Evolutionary conservation across 2,113 vertebrate species (phyloP).

Genomic region (Mormoops blainvillei): DNA sequence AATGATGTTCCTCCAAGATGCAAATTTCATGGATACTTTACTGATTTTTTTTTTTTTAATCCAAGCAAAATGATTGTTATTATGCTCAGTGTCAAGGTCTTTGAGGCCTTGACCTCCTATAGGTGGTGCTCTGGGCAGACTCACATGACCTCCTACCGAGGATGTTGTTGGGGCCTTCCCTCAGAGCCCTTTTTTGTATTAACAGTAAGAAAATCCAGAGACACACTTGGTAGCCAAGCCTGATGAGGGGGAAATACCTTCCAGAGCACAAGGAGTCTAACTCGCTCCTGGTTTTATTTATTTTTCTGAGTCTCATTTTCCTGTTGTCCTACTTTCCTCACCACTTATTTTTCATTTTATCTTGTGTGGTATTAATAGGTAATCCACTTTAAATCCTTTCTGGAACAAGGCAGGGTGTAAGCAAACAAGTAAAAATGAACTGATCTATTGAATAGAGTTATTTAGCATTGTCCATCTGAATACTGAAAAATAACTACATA

Average conservation of each 20-base stretch:
- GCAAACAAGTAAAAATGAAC: constrained; percentile 67
- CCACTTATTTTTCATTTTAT: constrained; percentile 63
- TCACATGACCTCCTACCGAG: not conserved
- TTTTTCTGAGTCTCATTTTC: constrained; percentile 59
- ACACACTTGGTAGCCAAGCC: not conserved
- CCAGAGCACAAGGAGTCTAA: not conserved
- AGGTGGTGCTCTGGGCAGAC: not conserved
- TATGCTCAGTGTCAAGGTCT: not conserved
- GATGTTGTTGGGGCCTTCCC: not conserved
- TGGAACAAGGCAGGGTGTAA: constrained; percentile 59
- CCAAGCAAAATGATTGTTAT: not conserved
- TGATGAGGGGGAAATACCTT: not conserved
- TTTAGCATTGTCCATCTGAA: constrained; percentile 65
- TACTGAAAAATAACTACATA: not conserved
- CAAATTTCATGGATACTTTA: not conserved
- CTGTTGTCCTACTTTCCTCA: constrained; percentile 56
- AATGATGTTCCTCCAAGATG: not conserved
- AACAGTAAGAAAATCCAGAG: constrained; percentile 8
- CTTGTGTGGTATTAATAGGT: constrained; percentile 59
- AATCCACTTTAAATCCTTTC: constrained; percentile 70
- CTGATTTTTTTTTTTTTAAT: not conserved
- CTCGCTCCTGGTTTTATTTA: constrained; percentile 4
- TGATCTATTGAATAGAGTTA: constrained; percentile 59
- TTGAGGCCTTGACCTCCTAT: not conserved
- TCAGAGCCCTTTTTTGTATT: not conserved